Percentiles rank a stretch among this genome's conserved stretches.
These are phyloP conservation scores for Stictocephala bisonia DNA, from an alignment of 2,888 invertebrate species.

Conservation along the genomic window DNA sequence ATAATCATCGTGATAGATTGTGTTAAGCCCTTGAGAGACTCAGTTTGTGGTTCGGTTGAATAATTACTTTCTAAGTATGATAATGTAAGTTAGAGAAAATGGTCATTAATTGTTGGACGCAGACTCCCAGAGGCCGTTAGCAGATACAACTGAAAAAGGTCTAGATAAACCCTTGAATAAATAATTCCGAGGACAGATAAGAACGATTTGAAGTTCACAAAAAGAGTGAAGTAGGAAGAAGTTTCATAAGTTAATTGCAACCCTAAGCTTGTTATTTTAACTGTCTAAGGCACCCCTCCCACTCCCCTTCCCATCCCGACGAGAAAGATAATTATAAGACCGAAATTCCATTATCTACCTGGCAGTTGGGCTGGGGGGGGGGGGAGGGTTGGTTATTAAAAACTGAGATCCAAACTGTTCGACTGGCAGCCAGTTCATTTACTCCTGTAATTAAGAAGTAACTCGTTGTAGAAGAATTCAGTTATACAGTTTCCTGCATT, in stretches of 20 bases:
- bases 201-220: conserved; percentile 28
- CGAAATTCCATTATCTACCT: conserved; percentile 46
- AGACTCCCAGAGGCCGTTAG: too few relatives aligned
- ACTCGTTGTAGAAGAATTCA: too few relatives aligned
- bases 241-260: conserved; percentile 38
- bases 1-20: too few relatives aligned
- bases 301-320: neutral
- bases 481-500: too few relatives aligned
- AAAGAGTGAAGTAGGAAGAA: conserved; percentile 25
- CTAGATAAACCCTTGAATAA: conserved; percentile 27
- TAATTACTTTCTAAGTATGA: conserved; percentile 33
- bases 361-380: conserved; percentile 6
- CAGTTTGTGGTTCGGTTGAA: too few relatives aligned
- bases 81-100: neutral
- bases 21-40: too few relatives aligned
- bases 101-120: neutral
- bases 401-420: conserved; percentile 25
- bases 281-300: conserved; percentile 16
- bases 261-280: conserved; percentile 45
- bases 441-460: too few relatives aligned
- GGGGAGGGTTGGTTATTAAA: conserved; percentile 39
- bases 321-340: conserved; percentile 42
- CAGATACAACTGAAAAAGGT: neutral
- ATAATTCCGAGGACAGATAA: conserved; percentile 23
- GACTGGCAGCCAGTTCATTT: too few relatives aligned